Evolutionary conservation across 2,888 invertebrate species (phyloP).

Genomic region (Catonia carolina): DNA sequence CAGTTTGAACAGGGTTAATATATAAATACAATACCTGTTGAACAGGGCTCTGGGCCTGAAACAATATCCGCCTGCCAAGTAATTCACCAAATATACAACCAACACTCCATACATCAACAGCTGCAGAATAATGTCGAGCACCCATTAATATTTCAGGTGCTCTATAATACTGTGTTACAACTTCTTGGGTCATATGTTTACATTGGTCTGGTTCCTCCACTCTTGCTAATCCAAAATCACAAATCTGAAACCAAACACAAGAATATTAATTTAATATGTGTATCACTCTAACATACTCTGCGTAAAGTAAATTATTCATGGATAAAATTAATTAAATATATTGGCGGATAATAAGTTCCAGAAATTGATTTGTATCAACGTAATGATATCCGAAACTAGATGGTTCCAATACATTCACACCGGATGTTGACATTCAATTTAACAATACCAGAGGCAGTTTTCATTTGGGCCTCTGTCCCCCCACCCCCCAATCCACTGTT

Average conservation of each 20-base stretch:
- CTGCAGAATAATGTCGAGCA: constrained; percentile 91
- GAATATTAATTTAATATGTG: neutral
- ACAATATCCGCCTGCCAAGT: constrained; percentile 88
- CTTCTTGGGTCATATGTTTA: constrained; percentile 98
- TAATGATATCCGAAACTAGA: too few species aligned
- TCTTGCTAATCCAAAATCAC: constrained; percentile 97
- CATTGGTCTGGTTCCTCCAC: constrained; percentile 92
- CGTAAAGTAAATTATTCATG: too few species aligned
- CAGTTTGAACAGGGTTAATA: too few species aligned
- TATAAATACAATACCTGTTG: constrained; percentile 86
- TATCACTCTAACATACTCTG: neutral
- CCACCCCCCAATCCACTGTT: too few species aligned
- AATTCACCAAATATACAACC: constrained; percentile 99
- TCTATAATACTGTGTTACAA: constrained; percentile 98
- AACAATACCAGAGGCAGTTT: too few species aligned
- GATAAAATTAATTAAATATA: too few species aligned
- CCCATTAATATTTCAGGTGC: constrained; percentile 99
- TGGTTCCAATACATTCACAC: too few species aligned
- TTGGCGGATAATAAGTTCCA: too few species aligned
- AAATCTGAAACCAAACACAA: constrained; percentile 60
- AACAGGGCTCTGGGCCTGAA: constrained; percentile 97
- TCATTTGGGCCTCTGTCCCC: too few species aligned
- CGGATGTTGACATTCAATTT: too few species aligned
- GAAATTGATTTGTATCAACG: too few species aligned
- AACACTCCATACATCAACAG: constrained; percentile 98